Conservation (phyloP, 1,140 invertebrate genomes). For the Lordiphosa clarofinis region DNA sequence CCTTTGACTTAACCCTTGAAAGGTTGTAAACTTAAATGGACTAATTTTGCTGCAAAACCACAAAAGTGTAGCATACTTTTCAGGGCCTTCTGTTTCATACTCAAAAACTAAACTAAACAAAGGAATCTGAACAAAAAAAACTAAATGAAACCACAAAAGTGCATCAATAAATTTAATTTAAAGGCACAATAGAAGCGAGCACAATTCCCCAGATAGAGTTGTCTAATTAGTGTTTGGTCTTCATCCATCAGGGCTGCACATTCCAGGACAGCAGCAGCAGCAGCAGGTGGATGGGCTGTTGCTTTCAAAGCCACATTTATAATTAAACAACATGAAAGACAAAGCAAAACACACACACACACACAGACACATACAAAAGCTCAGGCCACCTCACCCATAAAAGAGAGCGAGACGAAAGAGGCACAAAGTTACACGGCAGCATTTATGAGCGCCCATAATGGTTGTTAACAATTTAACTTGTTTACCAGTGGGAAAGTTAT, state of each 20-base stretch:
- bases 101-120: conserved; percentile 5
- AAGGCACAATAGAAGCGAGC: conserved; percentile 29
- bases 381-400: conserved; percentile 1
- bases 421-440: conserved; percentile 65
- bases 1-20: too few species aligned
- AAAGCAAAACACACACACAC: conserved; percentile 46
- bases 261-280: conserved; percentile 6
- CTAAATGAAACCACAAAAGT: conserved; percentile 56
- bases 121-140: too few species aligned
- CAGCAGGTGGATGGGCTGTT: conserved; percentile 4
- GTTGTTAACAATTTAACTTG: conserved; percentile 78
- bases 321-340: conserved; percentile 77
- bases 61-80: conserved; percentile 7
- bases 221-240: conserved; percentile 68
- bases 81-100: conserved; percentile 16
- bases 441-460: conserved; percentile 75
- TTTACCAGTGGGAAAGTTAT: conserved; percentile 77
- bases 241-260: conserved; percentile 55
- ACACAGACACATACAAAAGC: conserved; percentile 23
- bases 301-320: conserved; percentile 72
- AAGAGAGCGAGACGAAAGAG: conserved; percentile 17
- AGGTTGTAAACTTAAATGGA: background rate
- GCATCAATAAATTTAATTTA: conserved; percentile 71
- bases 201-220: conserved; percentile 34
- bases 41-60: background rate